Evolutionary conservation across 35 echinoderm and acorn worm genomes (phyloP).

Genomic region (Lytechinus variegatus): DNA sequence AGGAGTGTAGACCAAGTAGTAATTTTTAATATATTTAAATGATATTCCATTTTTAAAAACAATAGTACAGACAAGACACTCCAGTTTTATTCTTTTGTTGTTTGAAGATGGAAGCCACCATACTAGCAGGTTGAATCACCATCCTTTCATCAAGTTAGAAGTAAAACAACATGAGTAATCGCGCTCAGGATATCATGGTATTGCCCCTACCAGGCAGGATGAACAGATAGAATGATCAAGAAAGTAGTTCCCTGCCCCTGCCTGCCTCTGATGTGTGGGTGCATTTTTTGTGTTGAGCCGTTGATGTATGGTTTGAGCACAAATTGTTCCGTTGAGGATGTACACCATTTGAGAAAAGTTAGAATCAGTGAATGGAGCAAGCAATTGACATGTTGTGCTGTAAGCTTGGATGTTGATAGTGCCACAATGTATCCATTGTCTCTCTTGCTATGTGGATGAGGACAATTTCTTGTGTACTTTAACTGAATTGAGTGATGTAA

Average conservation of each 20-base stretch:
- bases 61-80: background rate
- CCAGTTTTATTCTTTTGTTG: background rate
- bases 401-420: background rate
- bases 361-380: background rate
- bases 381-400: background rate
- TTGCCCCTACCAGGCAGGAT: background rate
- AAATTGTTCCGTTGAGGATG: background rate
- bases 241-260: background rate
- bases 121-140: background rate
- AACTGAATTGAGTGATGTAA: too few relatives aligned
- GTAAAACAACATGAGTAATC: constrained; percentile 27
- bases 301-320: background rate
- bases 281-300: background rate
- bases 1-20: too few relatives aligned
- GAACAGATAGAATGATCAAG: background rate
- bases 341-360: background rate
- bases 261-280: background rate
- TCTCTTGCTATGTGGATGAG: background rate
- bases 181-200: background rate
- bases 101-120: background rate
- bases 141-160: constrained; percentile 7
- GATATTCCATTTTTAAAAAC: background rate
- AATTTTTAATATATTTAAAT: too few relatives aligned
- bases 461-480: too few relatives aligned
- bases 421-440: background rate